Percentiles rank a stretch among this genome's conserved stretches.
These are phyloP conservation scores for Diorhabda sublineata DNA, from an alignment of 1,140 invertebrate species.

Conservation along the genomic window DNA sequence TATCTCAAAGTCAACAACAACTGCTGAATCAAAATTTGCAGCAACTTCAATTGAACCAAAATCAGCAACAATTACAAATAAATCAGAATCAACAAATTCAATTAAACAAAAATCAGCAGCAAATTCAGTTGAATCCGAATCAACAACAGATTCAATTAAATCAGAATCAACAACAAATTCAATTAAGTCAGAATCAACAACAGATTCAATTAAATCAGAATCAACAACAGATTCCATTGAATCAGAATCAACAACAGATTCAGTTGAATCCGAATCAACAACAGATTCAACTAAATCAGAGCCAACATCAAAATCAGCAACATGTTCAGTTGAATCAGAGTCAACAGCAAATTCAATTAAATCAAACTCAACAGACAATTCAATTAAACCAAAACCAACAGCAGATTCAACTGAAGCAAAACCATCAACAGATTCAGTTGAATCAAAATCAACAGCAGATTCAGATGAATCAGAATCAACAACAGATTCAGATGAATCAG, in stretches of 20 bases:
- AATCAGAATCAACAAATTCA: constrained; percentile 26
- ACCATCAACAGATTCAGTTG: constrained; percentile 29
- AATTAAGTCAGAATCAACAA: constrained; percentile 52
- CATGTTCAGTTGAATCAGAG: constrained; percentile 49
- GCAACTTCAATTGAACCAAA: constrained; percentile 42
- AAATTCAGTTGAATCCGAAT: constrained; percentile 39
- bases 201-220: constrained; percentile 44
- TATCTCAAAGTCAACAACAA: constrained; percentile 22
- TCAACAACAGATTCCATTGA: constrained; percentile 46
- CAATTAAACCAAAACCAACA: constrained; percentile 34
- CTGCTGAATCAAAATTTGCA: constrained; percentile 26
- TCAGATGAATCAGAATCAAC: constrained; percentile 44
- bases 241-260: constrained; percentile 30
- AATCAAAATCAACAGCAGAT: constrained; percentile 44
- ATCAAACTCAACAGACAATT: constrained; percentile 29
- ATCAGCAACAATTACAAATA: constrained; percentile 40
- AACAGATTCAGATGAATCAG: constrained; percentile 35
- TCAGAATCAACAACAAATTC: constrained; percentile 50
- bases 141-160: constrained; percentile 43
- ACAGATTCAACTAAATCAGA: constrained; percentile 44
- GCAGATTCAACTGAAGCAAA: constrained; percentile 44
- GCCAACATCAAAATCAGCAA: constrained; percentile 24
- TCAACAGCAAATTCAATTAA: constrained; percentile 52
- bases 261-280: constrained; percentile 34
- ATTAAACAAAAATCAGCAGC: constrained; percentile 35